These are phyloP conservation scores for Anthophora plumipes DNA, from an alignment of 2,888 invertebrate genomes.

Conservation along the genomic window DNA sequence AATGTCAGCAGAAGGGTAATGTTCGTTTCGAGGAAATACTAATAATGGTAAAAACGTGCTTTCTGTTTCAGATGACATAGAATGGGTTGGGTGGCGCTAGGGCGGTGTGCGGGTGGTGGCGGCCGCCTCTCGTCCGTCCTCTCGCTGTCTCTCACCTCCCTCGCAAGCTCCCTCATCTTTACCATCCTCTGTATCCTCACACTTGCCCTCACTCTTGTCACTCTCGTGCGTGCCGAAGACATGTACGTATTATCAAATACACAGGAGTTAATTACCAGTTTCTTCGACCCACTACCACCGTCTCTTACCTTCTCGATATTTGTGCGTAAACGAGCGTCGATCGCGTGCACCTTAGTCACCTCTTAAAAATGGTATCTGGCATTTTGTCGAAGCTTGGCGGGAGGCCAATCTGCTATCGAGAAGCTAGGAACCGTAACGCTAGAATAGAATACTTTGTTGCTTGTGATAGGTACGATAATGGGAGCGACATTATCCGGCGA, in stretches of 20 bases:
- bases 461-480: conserved; percentile 45
- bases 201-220: conserved; percentile 82
- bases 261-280: conserved; percentile 27
- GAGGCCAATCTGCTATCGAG: conserved; percentile 17
- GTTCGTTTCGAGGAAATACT: conserved; percentile 12
- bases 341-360: too few species aligned
- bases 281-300: neutral
- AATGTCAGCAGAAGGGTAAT: too few species aligned
- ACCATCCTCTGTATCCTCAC: conserved; percentile 81
- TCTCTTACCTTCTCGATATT: conserved; percentile 51
- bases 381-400: too few species aligned
- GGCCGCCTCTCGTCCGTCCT: conserved; percentile 83
- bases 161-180: conserved; percentile 82
- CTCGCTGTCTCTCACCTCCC: conserved; percentile 84
- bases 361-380: too few species aligned
- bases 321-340: neutral
- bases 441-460: conserved; percentile 56
- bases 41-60: conserved; percentile 53
- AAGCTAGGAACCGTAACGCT: conserved; percentile 32
- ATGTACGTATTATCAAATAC: conserved; percentile 79
- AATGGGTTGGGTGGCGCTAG: conserved; percentile 95
- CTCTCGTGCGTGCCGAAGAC: conserved; percentile 82
- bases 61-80: conserved; percentile 93
- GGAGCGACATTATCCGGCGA: conserved; percentile 39
- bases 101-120: conserved; percentile 87